Evolutionary conservation across 35 echinoderm and acorn worm genomes (phyloP).

Genomic region (Ophiothrix spiculata): DNA sequence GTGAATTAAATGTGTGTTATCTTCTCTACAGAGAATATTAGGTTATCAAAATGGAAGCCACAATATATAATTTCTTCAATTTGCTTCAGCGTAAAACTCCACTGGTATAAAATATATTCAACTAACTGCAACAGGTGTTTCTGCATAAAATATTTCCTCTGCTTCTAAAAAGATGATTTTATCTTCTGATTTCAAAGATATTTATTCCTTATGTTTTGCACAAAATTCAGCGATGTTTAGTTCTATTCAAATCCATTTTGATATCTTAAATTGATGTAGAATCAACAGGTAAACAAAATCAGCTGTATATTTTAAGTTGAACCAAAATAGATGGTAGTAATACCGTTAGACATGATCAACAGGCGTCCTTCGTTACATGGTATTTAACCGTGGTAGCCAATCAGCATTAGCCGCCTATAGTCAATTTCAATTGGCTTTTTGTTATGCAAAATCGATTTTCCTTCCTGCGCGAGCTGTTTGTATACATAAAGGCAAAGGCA

Average conservation of each 20-base stretch:
- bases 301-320: background rate
- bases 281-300: background rate
- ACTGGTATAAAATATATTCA: background rate
- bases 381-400: background rate
- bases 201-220: background rate
- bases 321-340: background rate
- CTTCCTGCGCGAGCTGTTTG: background rate
- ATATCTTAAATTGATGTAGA: background rate
- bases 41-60: background rate
- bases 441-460: constrained; percentile 9
- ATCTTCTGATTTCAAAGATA: background rate
- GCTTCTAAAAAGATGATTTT: background rate
- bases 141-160: background rate
- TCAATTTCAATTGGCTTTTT: background rate
- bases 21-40: background rate
- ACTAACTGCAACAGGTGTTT: background rate
- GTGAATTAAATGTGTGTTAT: background rate
- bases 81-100: background rate
- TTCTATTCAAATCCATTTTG: background rate
- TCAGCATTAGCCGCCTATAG: background rate
- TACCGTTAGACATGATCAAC: background rate
- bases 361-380: background rate
- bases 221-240: background rate
- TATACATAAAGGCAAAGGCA: background rate
- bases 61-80: background rate